These are phyloP conservation scores for Aphaenogaster floridana DNA, from an alignment of 1,140 invertebrate species.

Conservation along the genomic window DNA sequence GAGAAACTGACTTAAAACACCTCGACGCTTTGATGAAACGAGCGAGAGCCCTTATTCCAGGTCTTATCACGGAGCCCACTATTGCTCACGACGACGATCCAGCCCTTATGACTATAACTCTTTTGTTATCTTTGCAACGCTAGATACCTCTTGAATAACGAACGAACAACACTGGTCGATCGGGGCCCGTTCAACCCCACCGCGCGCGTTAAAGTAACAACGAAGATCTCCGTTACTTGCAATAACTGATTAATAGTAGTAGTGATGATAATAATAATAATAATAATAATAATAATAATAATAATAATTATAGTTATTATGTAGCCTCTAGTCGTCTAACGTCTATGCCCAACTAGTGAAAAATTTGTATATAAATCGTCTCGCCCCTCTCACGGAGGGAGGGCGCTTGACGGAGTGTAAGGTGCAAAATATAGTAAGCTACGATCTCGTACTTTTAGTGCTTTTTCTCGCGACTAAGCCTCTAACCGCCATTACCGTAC, in stretches of 20 bases:
- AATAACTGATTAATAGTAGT: slow-evolving; percentile 81
- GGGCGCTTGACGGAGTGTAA: slow-evolving; percentile 79
- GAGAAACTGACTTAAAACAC: not conserved
- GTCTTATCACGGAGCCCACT: not conserved
- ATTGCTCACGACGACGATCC: slow-evolving; percentile 18
- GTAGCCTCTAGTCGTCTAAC: slow-evolving; percentile 86
- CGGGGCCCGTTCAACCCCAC: slow-evolving; percentile 28
- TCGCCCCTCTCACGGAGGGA: slow-evolving; percentile 70
- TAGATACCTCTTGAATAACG: slow-evolving; percentile 79
- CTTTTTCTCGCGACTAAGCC: slow-evolving; percentile 82
- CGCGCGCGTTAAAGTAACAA: slow-evolving; percentile 78
- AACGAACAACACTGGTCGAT: slow-evolving; percentile 80
- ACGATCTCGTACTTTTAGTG: slow-evolving; percentile 82
- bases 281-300: slow-evolving; percentile 74
- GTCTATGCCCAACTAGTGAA: slow-evolving; percentile 84
- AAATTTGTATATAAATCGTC: slow-evolving; percentile 78
- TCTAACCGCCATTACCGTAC: slow-evolving; percentile 78
- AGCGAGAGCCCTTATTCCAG: slow-evolving; percentile 29
- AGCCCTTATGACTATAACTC: slow-evolving; percentile 64
- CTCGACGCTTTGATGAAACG: not conserved
- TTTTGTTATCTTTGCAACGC: slow-evolving; percentile 73
- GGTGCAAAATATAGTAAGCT: slow-evolving; percentile 85
- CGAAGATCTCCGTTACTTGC: slow-evolving; percentile 74
- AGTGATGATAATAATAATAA: slow-evolving; percentile 72
- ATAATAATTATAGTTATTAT: slow-evolving; percentile 81